Percentiles rank a stretch among this genome's conserved stretches.
Conservation (phyloP, 2,797 vertebrate genomes). For the Erethizon dorsatum region DNA sequence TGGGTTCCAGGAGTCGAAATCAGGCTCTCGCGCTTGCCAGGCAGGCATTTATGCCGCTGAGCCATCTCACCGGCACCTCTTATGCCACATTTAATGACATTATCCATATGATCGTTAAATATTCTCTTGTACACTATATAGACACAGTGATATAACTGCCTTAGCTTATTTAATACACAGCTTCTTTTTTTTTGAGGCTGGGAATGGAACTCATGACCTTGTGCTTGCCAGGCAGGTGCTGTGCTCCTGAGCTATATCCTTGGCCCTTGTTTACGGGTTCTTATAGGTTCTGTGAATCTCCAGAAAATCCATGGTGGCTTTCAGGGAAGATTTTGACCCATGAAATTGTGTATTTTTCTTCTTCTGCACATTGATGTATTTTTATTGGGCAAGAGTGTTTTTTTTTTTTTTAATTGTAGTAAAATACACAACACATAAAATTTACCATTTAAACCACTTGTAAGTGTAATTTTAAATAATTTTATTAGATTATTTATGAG, state of each 20-base stretch:
- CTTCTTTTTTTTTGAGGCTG: background rate
- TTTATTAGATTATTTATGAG: conserved; percentile 46
- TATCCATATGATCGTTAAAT: conserved; percentile 7
- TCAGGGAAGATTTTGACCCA: background rate
- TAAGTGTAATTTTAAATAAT: background rate
- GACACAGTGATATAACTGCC: background rate
- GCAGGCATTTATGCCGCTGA: too few species aligned
- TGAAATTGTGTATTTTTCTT: background rate
- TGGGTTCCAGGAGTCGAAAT: too few species aligned
- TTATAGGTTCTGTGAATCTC: background rate
- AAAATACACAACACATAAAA: background rate
- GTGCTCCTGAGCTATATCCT: too few species aligned
- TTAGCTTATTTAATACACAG: background rate
- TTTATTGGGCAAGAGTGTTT: background rate
- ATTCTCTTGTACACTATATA: background rate
- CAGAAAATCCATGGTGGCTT: background rate
- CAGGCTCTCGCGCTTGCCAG: too few species aligned
- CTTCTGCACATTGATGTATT: background rate
- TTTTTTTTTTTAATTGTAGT: background rate
- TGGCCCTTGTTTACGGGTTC: background rate
- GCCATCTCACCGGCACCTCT: too few species aligned
- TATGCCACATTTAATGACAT: background rate
- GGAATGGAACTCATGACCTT: too few species aligned
- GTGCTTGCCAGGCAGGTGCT: too few species aligned
- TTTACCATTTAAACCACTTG: background rate